phyloP scores from a whole-genome alignment of 2,888 invertebrate species.

The Actias luna region DNA sequence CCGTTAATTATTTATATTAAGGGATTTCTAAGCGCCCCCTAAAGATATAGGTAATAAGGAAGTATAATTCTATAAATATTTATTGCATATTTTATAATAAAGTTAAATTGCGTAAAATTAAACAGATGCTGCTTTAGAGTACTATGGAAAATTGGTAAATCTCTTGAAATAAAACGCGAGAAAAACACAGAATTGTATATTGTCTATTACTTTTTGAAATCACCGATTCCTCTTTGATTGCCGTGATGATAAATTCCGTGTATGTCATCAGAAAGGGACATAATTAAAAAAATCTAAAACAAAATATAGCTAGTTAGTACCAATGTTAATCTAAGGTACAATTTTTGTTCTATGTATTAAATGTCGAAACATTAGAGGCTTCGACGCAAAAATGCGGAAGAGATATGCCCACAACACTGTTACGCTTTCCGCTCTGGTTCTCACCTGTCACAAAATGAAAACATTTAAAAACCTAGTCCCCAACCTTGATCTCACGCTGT shows the following conservation, averaged over 20 bases:
- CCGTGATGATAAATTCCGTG: no score
- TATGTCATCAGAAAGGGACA: no score
- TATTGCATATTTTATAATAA: no score
- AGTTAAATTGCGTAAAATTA: no score
- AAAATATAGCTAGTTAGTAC: neutral
- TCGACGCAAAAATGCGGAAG: slow-evolving; percentile 57
- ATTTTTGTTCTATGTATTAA: slow-evolving; percentile 46
- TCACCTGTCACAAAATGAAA: slow-evolving; percentile 31
- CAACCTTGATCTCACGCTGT: slow-evolving; percentile 44
- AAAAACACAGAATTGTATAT: neutral
- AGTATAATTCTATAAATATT: no score
- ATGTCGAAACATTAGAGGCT: slow-evolving; percentile 62
- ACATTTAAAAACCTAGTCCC: slow-evolving; percentile 27
- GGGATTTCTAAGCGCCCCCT: no score
- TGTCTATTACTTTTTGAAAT: neutral
- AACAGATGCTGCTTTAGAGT: no score
- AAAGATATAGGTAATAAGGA: no score
- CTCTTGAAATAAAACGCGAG: no score
- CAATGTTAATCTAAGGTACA: slow-evolving; percentile 35
- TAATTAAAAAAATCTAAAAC: neutral
- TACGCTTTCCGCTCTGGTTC: slow-evolving; percentile 62
- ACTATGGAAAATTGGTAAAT: no score
- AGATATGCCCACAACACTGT: slow-evolving; percentile 30
- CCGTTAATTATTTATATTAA: no score
- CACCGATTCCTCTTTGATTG: neutral